These are phyloP conservation scores for Epirrhoe tristata DNA, from an alignment of 2,888 invertebrate genomes.

Conservation along the genomic window DNA sequence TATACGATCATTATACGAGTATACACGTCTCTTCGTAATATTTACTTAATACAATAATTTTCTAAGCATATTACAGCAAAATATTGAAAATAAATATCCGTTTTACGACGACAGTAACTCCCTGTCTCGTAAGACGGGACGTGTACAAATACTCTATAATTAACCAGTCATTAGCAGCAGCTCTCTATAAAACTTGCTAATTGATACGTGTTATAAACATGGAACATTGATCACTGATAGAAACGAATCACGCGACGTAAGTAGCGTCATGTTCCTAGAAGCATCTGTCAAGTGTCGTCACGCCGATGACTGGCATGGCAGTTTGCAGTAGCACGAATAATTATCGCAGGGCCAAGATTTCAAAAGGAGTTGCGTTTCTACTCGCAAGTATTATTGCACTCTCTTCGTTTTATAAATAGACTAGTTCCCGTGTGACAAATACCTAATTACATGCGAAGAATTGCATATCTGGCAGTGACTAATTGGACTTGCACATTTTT, in stretches of 20 bases:
- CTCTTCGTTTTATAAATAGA: slow-evolving; percentile 38
- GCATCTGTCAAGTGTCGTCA: slow-evolving; percentile 1
- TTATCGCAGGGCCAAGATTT: neutral
- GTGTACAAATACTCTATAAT: slow-evolving; percentile 30
- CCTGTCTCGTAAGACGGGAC: slow-evolving; percentile 1
- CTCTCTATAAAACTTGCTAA: slow-evolving; percentile 39
- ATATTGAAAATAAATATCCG: neutral
- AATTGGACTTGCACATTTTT: slow-evolving; percentile 27
- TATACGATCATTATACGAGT: neutral
- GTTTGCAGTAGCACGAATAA: neutral
- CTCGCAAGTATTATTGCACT: slow-evolving; percentile 5
- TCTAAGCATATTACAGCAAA: neutral
- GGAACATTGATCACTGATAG: slow-evolving; percentile 8
- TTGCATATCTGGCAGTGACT: slow-evolving; percentile 23
- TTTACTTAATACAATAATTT: neutral
- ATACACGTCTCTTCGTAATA: neutral
- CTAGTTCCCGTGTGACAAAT: slow-evolving; percentile 48
- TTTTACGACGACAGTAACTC: slow-evolving; percentile 1
- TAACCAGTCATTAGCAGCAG: slow-evolving; percentile 26
- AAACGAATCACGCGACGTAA: slow-evolving; percentile 1
- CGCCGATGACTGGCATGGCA: neutral
- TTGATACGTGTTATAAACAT: slow-evolving; percentile 30
- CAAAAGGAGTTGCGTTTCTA: slow-evolving; percentile 20
- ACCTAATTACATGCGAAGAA: slow-evolving; percentile 26
- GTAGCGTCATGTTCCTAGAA: slow-evolving; percentile 1